Evolutionary conservation across 30 jellyfish, hydroid and myxozoan species (phyloP), one percentile per base, ranked within the genome.

Genomic region (Turritopsis dohrnii): DNA sequence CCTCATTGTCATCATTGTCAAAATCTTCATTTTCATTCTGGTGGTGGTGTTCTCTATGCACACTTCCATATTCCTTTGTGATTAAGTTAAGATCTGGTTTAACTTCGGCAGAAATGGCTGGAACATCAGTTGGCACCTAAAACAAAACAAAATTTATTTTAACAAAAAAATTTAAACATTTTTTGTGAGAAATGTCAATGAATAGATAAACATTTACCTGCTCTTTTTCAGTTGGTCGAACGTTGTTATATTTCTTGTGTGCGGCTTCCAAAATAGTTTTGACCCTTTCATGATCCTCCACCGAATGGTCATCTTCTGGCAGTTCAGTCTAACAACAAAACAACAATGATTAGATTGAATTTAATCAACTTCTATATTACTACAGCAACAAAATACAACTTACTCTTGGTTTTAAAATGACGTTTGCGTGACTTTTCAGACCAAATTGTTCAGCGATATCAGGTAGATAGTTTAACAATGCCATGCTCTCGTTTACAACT

Each of bases 401-500:
- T 79, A 92, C 98, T 69, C 29, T 87, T 29, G 95, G 95, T 69
- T 87, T 87, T 29, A 87, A 66, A 16, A 87, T 82, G 23, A 54
- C 88, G 18, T 28, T 81, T 0, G 74, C 76, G n/a, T 89, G 84
- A 41, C 80, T 53, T 16, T 65, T 84, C n/a, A 94, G 30, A 8
- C 97, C 97, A 83, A 94, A 86, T 84, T 84, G 82, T 31, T 84
- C 88, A 65, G 99, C 99, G 74, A 94, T 85, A 52, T 86, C 92
- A 28, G 99, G 99, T 17, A 94, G 90, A 85, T 81, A 90, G 73
- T 89, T 85, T 60, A 94, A 85, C 74, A 94, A 81, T 17, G 87
- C 73, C 88, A 94, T 77, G 79, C 99, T 94, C 66, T 86, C 85
- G 88, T 94, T 94, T 88, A 94, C 99, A 88, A 89, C 95, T 52